Evolutionary conservation across 64 coral and sea anemone genomes (phyloP).

Genomic region (Acropora tenuis): DNA sequence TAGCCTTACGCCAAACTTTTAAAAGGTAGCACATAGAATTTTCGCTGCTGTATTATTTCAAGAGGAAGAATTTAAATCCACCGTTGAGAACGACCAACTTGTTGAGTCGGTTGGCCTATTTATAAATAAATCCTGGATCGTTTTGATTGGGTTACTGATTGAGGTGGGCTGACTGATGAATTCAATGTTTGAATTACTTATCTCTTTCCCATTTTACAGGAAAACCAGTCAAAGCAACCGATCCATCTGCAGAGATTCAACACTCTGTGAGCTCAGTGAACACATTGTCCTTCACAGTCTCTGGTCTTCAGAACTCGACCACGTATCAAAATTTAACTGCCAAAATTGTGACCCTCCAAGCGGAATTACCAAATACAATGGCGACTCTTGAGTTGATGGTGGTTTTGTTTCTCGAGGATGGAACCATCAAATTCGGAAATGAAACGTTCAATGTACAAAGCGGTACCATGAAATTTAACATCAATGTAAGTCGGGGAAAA

Average conservation of each 20-base stretch:
- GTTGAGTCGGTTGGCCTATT: no score
- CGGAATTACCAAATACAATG: background rate
- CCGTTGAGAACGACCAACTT: no score
- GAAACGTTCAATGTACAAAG: conserved; percentile 22
- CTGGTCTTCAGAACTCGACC: background rate
- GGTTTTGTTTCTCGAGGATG: background rate
- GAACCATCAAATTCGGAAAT: conserved; percentile 18
- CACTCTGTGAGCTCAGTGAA: background rate
- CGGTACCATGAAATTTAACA: conserved; percentile 63
- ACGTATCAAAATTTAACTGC: conserved; percentile 16
- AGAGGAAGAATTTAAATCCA: no score
- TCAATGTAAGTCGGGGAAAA: conserved; percentile 7
- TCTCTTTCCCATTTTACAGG: background rate
- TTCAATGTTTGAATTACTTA: background rate
- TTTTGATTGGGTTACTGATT: no score
- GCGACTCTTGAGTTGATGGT: conserved; percentile 10
- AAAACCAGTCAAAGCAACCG: background rate
- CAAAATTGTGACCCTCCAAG: conserved; percentile 19
- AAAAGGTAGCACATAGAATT: no score
- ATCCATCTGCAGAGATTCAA: background rate
- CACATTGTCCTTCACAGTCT: background rate
- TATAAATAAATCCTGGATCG: no score
- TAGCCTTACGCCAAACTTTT: no score
- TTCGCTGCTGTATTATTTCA: no score
- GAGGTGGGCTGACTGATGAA: background rate